phyloP scores from a whole-genome alignment of 2,113 vertebrate species.

The Eleginops maclovinus region DNA sequence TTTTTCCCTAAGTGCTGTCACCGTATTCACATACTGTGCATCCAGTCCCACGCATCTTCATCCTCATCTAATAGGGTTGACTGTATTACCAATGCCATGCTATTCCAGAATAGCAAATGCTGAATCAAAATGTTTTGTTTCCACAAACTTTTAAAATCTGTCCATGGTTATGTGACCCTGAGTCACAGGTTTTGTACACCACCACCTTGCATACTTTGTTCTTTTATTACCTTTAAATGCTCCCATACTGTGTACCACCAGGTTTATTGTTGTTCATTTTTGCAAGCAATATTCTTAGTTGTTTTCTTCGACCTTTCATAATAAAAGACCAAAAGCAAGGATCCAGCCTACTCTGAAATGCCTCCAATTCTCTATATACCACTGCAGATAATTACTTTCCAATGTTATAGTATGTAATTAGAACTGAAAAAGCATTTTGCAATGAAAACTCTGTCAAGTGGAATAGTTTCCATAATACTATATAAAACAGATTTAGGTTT shows the following conservation, averaged over 20 bases:
- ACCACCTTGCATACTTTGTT: background rate
- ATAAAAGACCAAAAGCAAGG: background rate
- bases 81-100: conserved; percentile 26
- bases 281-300: background rate
- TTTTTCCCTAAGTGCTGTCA: conserved; percentile 53
- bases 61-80: conserved; percentile 30
- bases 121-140: conserved; percentile 4
- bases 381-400: conserved; percentile 6
- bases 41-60: conserved; percentile 30
- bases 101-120: background rate
- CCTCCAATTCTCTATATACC: background rate
- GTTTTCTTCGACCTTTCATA: background rate
- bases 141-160: conserved; percentile 1
- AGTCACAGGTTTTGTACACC: background rate
- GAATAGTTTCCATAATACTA: conserved; percentile 24
- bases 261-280: background rate
- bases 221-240: background rate
- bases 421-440: conserved; percentile 26
- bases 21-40: conserved; percentile 33
- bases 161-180: background rate
- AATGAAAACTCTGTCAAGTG: conserved; percentile 13
- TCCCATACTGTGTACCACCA: background rate
- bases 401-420: background rate
- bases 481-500: conserved; percentile 32
- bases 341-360: background rate